Evolutionary conservation across 2,888 invertebrate genomes (phyloP).

Genomic region (Taphrorychus bicolor): DNA sequence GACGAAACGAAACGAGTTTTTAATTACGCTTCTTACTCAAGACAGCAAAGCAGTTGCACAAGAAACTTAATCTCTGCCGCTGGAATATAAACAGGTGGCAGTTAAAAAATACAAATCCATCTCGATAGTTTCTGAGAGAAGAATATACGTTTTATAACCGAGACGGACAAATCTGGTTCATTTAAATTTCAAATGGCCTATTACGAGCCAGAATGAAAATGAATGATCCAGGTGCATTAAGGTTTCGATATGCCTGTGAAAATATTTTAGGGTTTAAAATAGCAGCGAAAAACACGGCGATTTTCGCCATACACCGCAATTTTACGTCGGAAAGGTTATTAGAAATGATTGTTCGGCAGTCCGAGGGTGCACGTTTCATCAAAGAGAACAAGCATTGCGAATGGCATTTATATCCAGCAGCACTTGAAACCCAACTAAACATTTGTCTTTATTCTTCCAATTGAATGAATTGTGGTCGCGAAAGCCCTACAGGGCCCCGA

Average conservation of each 20-base stretch:
- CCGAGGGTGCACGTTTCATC: constrained; percentile 55
- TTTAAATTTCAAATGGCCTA: constrained; percentile 59
- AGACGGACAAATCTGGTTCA: constrained; percentile 56
- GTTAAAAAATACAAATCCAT: constrained; percentile 25
- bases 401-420: constrained; percentile 60
- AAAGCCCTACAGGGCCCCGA: constrained; percentile 31
- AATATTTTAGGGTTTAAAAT: too few species aligned
- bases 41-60: not conserved
- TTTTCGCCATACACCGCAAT: too few species aligned
- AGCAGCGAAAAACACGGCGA: too few species aligned
- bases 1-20: not conserved
- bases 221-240: constrained; percentile 55
- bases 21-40: not conserved
- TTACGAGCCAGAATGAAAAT: constrained; percentile 53
- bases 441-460: constrained; percentile 64
- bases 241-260: constrained; percentile 37
- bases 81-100: constrained; percentile 10
- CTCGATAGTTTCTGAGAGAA: constrained; percentile 20
- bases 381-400: constrained; percentile 58
- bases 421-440: constrained; percentile 58
- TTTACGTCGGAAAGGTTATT: constrained; percentile 49
- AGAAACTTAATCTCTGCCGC: not conserved
- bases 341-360: constrained; percentile 52
- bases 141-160: constrained; percentile 27
- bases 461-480: constrained; percentile 54